Conservation (phyloP, 2,888 invertebrate species). For the Drosophila yooni region DNA sequence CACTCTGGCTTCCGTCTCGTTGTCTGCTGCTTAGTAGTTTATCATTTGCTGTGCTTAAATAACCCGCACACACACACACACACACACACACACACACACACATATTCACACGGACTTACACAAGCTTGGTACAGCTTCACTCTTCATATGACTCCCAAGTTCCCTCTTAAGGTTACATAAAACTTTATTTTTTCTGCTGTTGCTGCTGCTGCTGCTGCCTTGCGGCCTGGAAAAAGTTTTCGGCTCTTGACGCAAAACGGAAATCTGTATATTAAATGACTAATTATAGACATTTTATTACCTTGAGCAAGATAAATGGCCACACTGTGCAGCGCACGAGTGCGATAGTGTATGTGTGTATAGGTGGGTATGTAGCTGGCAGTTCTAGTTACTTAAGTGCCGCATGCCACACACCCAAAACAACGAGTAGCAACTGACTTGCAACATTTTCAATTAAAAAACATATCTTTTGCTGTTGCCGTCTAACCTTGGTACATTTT, state of each 20-base stretch:
- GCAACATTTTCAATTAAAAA: conserved; percentile 76
- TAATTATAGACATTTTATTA: conserved; percentile 83
- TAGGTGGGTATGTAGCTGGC: conserved; percentile 23
- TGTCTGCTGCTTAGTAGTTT: conserved; percentile 79
- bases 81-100: neutral
- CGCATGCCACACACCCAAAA: conserved; percentile 42
- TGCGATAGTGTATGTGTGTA: conserved; percentile 8
- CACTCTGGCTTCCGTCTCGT: conserved; percentile 45
- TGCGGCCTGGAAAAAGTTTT: conserved; percentile 69
- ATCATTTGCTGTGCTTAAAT: conserved; percentile 80
- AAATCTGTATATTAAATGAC: conserved; percentile 84
- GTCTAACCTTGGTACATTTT: conserved; percentile 58
- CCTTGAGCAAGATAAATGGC: conserved; percentile 81
- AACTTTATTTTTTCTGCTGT: conserved; percentile 63
- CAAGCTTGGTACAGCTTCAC: conserved; percentile 17
- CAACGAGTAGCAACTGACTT: conserved; percentile 54
- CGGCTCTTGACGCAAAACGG: conserved; percentile 82
- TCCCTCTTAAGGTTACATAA: conserved; percentile 24
- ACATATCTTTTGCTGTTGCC: conserved; percentile 49
- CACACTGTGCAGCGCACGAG: conserved; percentile 50
- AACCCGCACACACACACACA: conserved; percentile 45
- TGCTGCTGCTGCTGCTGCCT: conserved; percentile 15
- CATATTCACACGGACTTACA: neutral
- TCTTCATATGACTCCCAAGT: conserved; percentile 47
- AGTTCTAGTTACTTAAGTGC: conserved; percentile 61